Percentiles rank a stretch among this genome's conserved stretches.
These are phyloP conservation scores for Aphelenchoides bicaudatus DNA, from an alignment of 2,888 invertebrate species.

Conservation along the genomic window DNA sequence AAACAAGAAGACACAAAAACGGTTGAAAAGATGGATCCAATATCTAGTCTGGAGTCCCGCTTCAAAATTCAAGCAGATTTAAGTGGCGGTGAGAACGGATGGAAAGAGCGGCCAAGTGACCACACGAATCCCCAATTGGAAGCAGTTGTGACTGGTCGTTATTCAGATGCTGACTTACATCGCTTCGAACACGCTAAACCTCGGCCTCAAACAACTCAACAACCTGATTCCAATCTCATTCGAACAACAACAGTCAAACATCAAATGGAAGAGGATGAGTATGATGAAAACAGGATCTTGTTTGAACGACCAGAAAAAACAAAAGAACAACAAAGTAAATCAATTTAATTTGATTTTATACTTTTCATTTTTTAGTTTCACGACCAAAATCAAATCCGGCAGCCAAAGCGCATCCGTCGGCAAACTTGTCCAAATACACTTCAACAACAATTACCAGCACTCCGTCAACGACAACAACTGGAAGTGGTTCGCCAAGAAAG, in stretches of 20 bases:
- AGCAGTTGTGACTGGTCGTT: too few species aligned
- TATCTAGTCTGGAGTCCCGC: background rate
- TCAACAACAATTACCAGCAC: background rate
- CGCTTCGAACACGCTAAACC: background rate
- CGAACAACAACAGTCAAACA: background rate
- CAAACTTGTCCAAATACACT: too few species aligned
- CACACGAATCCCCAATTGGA: too few species aligned
- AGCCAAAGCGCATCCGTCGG: too few species aligned
- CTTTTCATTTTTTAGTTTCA: too few species aligned
- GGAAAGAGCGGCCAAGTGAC: background rate
- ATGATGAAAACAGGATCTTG: background rate
- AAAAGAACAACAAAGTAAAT: too few species aligned
- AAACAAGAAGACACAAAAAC: too few species aligned
- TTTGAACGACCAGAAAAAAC: too few species aligned
- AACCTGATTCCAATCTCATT: background rate
- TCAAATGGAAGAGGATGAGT: background rate
- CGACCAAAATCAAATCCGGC: too few species aligned
- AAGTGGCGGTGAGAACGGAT: background rate
- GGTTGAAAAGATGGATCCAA: too few species aligned
- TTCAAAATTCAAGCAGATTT: conserved; percentile 7
- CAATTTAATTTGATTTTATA: too few species aligned
- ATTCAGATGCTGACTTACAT: too few species aligned
- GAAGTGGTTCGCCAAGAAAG: background rate
- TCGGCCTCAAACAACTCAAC: background rate
- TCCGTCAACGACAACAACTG: background rate